These are phyloP conservation scores for Bergia sp. DNA, from an alignment of 92 coral and sea anemone genomes.

Conservation along the genomic window DNA sequence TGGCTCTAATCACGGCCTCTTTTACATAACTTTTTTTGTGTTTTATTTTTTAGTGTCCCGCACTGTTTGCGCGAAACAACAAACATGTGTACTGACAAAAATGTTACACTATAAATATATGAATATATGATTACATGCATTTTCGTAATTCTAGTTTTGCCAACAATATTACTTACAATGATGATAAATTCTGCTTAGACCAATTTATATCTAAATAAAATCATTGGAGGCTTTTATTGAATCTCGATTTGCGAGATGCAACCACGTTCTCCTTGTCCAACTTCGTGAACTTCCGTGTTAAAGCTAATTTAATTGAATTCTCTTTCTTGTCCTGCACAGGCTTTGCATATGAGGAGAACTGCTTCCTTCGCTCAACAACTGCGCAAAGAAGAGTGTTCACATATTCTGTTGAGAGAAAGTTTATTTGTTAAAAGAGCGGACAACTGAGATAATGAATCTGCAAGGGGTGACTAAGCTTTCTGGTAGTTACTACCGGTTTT, in stretches of 20 bases:
- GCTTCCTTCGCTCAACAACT: background rate
- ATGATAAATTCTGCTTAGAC: no score
- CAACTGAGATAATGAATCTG: no score
- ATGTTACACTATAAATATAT: background rate
- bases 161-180: background rate
- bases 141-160: slow-evolving; percentile 5
- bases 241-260: no score
- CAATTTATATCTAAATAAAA: no score
- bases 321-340: slow-evolving; percentile 11
- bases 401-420: background rate
- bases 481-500: no score
- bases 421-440: no score
- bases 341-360: slow-evolving; percentile 18
- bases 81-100: background rate
- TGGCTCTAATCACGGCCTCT: background rate
- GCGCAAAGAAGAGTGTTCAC: slow-evolving; percentile 19
- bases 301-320: no score
- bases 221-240: no score
- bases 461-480: no score
- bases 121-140: background rate
- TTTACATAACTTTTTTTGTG: background rate
- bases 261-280: no score
- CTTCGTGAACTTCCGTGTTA: no score
- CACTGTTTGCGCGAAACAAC: background rate
- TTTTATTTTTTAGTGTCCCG: background rate